phyloP scores from a whole-genome alignment of 2,888 invertebrate genomes.

The Nasonia oneida region DNA sequence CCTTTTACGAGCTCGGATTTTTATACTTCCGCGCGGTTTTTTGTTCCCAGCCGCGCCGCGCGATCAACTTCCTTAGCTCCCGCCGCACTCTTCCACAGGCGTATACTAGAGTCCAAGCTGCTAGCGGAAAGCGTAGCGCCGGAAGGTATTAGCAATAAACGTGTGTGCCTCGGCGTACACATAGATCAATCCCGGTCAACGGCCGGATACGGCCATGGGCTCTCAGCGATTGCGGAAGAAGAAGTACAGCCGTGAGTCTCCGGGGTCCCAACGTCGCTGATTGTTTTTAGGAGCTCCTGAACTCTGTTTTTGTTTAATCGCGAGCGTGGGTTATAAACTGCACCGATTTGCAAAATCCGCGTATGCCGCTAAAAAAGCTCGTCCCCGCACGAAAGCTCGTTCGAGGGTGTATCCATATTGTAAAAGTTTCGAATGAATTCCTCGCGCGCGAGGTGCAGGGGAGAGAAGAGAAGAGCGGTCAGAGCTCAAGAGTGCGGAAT shows the following conservation, averaged over 20 bases:
- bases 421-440: slow-evolving; percentile 61
- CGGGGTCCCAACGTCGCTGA: background rate
- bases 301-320: too few relatives aligned
- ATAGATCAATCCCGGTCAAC: slow-evolving; percentile 38
- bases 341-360: too few relatives aligned
- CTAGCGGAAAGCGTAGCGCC: slow-evolving; percentile 9
- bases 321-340: background rate
- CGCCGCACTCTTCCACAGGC: background rate
- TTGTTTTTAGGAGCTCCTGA: too few relatives aligned
- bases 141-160: slow-evolving; percentile 62
- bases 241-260: background rate
- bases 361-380: background rate
- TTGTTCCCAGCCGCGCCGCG: slow-evolving; percentile 23
- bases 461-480: background rate
- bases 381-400: background rate
- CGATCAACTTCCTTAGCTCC: slow-evolving; percentile 58
- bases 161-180: background rate
- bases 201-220: slow-evolving; percentile 34
- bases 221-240: background rate
- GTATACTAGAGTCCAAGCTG: background rate
- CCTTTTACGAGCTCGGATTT: slow-evolving; percentile 56
- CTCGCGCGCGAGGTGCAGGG: background rate
- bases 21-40: slow-evolving; percentile 61
- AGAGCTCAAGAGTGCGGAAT: slow-evolving; percentile 51
- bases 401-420: slow-evolving; percentile 15